These are phyloP conservation scores for Syngnathus floridae DNA, from an alignment of 2,113 vertebrate genomes.

Conservation along the genomic window DNA sequence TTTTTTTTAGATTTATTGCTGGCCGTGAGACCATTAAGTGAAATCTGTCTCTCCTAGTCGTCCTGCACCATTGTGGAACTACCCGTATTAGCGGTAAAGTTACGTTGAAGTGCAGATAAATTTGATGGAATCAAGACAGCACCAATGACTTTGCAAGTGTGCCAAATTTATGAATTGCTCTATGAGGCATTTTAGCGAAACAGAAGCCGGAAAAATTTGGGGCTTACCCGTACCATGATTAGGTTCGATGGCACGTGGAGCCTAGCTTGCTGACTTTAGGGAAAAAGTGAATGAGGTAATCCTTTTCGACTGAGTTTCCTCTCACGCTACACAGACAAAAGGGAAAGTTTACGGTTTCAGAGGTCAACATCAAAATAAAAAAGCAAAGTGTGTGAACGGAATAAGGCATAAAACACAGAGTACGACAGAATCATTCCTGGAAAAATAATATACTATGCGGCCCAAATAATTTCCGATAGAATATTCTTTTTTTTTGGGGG, in stretches of 20 bases:
- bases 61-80: constrained; percentile 43
- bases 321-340: neutral
- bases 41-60: constrained; percentile 37
- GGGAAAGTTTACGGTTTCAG: neutral
- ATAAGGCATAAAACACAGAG: neutral
- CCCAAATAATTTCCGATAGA: no score
- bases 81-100: neutral
- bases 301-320: neutral
- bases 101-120: neutral
- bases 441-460: no score
- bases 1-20: constrained; percentile 15
- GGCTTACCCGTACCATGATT: neutral
- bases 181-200: neutral
- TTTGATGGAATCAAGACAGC: neutral
- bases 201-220: neutral
- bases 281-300: neutral
- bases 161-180: neutral
- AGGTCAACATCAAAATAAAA: neutral
- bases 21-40: constrained; percentile 7
- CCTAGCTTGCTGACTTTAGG: neutral
- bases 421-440: no score
- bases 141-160: neutral
- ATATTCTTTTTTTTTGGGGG: no score
- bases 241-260: neutral
- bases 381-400: neutral